Evolutionary conservation across 1,140 invertebrate species (phyloP), one percentile per base, ranked within the genome.

Genomic region (Berghia stephanieae): DNA sequence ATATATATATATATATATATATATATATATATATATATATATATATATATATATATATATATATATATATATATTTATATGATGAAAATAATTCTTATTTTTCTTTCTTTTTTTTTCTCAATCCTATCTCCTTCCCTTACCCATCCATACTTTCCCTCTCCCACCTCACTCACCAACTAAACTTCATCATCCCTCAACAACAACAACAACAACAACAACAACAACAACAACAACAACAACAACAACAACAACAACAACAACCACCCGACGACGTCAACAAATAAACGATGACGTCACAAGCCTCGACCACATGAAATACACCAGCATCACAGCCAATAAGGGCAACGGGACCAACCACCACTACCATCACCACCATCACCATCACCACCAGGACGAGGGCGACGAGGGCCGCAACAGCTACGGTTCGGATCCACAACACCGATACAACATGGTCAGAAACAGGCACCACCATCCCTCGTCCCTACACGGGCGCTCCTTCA

Each of bases 301-400:
- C 18, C 8, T 52, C 42, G 38, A 36, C 1, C 69, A 57, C 31
- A 78, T 72, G 70, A 71, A 70, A 72, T 71, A 71, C 34, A 63
- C 49, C 3, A 71, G 42, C 42, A 1, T 31, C 69, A 2, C 63
- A 40, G 52, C 34, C 38, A 63, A 46, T 27, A 13, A 60, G 34
- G 40, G 44, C 49, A 27, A n/a, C n/a, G n/a, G n/a, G n/a, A n/a
- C n/a, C n/a, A n/a, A n/a, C n/a, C n/a, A n/a, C n/a, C n/a, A n/a
- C n/a, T n/a, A n/a, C n/a, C n/a, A n/a, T n/a, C n/a, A n/a, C n/a
- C n/a, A n/a, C n/a, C n/a, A n/a, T n/a, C n/a, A n/a, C n/a, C n/a
- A n/a, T n/a, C n/a, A n/a, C n/a, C n/a, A n/a, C n/a, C n/a, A n/a
- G n/a, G n/a, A n/a, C n/a, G n/a, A n/a, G n/a, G n/a, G n/a, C n/a